Percentiles rank a stretch among this genome's conserved stretches.
phyloP scores from a whole-genome alignment of 2,888 invertebrate genomes.

The Cataglyphis cursor region DNA sequence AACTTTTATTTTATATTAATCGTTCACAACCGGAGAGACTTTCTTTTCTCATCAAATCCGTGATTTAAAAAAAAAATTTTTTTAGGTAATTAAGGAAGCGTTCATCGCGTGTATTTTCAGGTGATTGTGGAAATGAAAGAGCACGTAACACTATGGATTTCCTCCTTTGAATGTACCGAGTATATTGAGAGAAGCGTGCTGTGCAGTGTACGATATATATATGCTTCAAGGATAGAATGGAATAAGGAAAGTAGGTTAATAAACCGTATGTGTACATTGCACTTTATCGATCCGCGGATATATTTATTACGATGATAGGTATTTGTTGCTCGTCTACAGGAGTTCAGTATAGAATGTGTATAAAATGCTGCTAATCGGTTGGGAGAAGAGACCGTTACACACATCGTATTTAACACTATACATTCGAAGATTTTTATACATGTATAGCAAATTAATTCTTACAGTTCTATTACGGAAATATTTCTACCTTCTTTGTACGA shows the following conservation, averaged over 20 bases:
- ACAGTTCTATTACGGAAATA: slow-evolving; percentile 16
- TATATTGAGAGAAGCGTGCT: slow-evolving; percentile 15
- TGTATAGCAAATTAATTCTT: slow-evolving; percentile 11
- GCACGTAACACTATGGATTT: neutral
- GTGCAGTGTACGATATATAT: neutral
- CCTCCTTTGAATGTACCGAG: slow-evolving; percentile 8
- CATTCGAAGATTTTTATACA: neutral
- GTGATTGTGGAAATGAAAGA: slow-evolving; percentile 20
- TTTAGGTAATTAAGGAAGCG: slow-evolving; percentile 14
- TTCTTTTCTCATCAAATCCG: neutral
- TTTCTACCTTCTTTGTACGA: neutral
- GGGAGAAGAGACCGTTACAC: neutral
- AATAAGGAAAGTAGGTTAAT: slow-evolving; percentile 54
- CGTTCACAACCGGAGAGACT: neutral
- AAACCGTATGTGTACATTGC: slow-evolving; percentile 55
- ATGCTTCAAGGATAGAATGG: slow-evolving; percentile 47
- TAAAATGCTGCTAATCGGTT: slow-evolving; percentile 31
- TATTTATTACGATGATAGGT: slow-evolving; percentile 52
- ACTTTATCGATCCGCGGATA: slow-evolving; percentile 52
- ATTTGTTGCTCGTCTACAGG: slow-evolving; percentile 39
- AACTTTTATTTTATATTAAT: neutral
- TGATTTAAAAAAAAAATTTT: neutral
- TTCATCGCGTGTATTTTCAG: neutral
- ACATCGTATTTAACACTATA: slow-evolving; percentile 4
- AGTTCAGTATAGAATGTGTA: slow-evolving; percentile 41